Percentiles rank a stretch among this genome's conserved stretches.
These are phyloP conservation scores for Augochlorella aurata DNA, from an alignment of 2,888 invertebrate genomes.

Conservation along the genomic window DNA sequence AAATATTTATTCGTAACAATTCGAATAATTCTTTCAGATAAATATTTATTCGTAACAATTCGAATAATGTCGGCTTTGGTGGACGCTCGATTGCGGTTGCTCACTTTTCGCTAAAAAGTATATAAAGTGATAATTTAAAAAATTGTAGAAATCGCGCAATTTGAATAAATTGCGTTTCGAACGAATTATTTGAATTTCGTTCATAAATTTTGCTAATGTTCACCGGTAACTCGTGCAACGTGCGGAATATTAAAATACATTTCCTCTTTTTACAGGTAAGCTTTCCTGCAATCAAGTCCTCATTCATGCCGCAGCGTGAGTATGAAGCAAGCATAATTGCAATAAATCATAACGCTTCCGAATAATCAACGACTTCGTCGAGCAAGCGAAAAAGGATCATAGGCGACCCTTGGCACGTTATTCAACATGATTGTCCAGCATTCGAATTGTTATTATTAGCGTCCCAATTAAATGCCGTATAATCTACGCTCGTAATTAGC, in stretches of 20 bases:
- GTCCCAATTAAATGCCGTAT: conserved; percentile 8
- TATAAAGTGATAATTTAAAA: too few species aligned
- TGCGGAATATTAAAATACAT: conserved; percentile 3
- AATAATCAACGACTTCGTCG: neutral
- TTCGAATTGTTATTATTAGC: conserved; percentile 20
- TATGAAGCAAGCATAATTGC: neutral
- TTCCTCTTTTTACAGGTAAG: conserved; percentile 41
- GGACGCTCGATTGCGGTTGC: too few species aligned
- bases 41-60: too few species aligned
- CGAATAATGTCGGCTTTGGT: too few species aligned
- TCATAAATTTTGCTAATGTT: neutral
- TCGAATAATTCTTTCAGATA: too few species aligned
- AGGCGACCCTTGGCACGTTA: conserved; percentile 12
- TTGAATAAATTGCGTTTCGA: too few species aligned
- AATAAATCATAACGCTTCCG: neutral
- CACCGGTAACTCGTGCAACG: neutral
- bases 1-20: too few species aligned
- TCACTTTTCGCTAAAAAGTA: too few species aligned
- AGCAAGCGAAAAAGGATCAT: neutral
- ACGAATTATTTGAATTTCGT: neutral
- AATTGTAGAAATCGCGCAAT: too few species aligned
- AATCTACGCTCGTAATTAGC: conserved; percentile 17
- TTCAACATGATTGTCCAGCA: neutral
- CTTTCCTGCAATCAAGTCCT: neutral
- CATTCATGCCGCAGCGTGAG: conserved; percentile 26